A percentile compares a stretch with the other conserved stretches of the same genome.
Evolutionary conservation across 2,797 vertebrate species (phyloP).

Genomic region (Cephalopachus bancanus): DNA sequence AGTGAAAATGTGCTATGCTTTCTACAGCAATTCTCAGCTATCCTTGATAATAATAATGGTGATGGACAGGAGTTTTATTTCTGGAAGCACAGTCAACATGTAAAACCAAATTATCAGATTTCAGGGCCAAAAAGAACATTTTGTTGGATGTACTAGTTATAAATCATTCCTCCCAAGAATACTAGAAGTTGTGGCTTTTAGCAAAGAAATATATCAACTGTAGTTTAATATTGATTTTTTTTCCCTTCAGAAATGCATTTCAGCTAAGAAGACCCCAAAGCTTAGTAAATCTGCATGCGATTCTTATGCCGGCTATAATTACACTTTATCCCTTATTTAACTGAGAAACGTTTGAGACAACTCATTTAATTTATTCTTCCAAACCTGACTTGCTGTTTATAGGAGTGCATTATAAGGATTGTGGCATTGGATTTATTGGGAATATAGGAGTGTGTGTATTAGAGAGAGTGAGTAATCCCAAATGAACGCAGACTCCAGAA

Average conservation of each 20-base stretch:
- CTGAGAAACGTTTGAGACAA: constrained; percentile 59
- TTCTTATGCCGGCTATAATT: constrained; percentile 48
- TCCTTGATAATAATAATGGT: constrained; percentile 80
- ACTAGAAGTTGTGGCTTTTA: constrained; percentile 78
- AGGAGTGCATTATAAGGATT: neutral
- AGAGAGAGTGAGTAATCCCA: neutral
- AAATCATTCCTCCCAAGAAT: constrained; percentile 74
- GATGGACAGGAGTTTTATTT: constrained; percentile 81
- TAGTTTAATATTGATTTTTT: constrained; percentile 77
- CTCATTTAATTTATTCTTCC: constrained; percentile 67
- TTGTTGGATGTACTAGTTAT: constrained; percentile 77
- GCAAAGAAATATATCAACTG: constrained; percentile 79
- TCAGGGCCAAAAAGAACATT: constrained; percentile 77
- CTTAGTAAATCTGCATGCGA: constrained; percentile 55
- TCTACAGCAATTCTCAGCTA: constrained; percentile 54
- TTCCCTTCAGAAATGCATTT: constrained; percentile 65
- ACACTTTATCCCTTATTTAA: constrained; percentile 53
- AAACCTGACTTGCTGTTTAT: constrained; percentile 46
- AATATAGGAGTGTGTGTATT: neutral
- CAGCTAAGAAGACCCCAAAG: constrained; percentile 55
- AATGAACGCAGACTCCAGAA: neutral
- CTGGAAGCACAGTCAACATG: constrained; percentile 70
- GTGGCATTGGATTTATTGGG: neutral
- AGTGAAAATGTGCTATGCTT: constrained; percentile 53
- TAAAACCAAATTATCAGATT: constrained; percentile 85